Evolutionary conservation across 2,888 invertebrate genomes (phyloP), one percentile per base, ranked within the genome.

Genomic region (Allacma fusca): DNA sequence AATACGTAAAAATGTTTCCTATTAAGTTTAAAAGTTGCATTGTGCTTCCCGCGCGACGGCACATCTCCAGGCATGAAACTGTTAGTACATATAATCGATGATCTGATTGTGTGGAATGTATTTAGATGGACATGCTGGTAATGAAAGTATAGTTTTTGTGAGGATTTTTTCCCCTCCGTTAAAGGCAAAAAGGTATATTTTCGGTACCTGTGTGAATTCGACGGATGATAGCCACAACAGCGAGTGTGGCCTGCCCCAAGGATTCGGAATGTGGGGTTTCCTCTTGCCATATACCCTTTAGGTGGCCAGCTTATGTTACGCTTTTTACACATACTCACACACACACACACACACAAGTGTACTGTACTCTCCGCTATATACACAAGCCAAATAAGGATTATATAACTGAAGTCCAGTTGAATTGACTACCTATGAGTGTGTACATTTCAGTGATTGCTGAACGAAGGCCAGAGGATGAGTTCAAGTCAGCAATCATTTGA

Each of bases 171-270:
- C 28, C 19, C 12, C 29, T 67, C 12, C 28, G 67, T 28, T 26
- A 59, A 26, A 72, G 72, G 21, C 16, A 23, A 62, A 72, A 72
- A 59, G 50, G 72, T 57, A 50, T 71, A 50, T 71, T 57, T 59
- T 57, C 69, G n/a, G 28, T 57, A 50, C 57, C 71, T 71, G 50
- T 70, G 23, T 50, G 23, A 68, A 68, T 40, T 68, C 21, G 73
- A 34, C 50, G 74, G 74, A 65, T 29, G 26, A 50, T 70, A 44
- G 43, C 44, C 70, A 23, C 28, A 21, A 73, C 73, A 21, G 73
- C 62, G 34, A 65, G 75, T 75, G 75, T 75, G 76, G 76, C 76
- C 76, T 76, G 59, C 76, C 76, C 76, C 62, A 70, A 76, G 76
- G 76, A 57, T 76, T 70, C 70, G 64, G 76, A 75, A 76, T 76